Conservation (phyloP, 2,113 vertebrate genomes). For the Onychostoma macrolepis region DNA sequence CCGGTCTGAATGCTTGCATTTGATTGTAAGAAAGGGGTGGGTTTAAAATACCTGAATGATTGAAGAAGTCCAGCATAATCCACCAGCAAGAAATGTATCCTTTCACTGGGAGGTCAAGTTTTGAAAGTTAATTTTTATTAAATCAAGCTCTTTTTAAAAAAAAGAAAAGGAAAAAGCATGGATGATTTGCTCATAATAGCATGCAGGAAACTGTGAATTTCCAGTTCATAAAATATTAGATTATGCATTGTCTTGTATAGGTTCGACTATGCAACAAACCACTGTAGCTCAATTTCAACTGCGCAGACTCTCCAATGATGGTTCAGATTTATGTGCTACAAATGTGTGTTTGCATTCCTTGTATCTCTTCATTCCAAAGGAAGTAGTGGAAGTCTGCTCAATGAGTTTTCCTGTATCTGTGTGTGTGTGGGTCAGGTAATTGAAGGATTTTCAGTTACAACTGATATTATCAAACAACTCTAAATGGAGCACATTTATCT, state of each 20-base stretch:
- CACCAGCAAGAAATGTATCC: neutral
- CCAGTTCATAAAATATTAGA: neutral
- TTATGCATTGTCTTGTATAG: neutral
- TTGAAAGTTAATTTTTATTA: neutral
- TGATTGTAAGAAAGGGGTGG: neutral
- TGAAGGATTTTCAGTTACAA: constrained; percentile 5
- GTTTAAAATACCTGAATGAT: neutral
- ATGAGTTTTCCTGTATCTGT: constrained; percentile 30
- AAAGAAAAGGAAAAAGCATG: neutral
- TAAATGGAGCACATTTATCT: constrained; percentile 11
- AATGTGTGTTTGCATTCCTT: constrained; percentile 28
- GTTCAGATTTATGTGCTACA: neutral
- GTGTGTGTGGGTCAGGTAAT: neutral
- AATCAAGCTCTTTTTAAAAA: neutral
- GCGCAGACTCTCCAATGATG: neutral
- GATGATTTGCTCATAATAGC: neutral
- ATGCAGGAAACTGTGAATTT: neutral
- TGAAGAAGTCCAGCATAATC: neutral
- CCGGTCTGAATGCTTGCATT: no score
- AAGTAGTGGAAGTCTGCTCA: constrained; percentile 49
- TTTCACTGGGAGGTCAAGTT: neutral
- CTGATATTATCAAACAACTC: neutral
- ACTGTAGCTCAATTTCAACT: neutral
- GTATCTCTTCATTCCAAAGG: constrained; percentile 46
- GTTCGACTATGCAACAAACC: neutral